Evolutionary conservation across 2,113 vertebrate species (phyloP).

Genomic region (Lutjanus erythropterus): DNA sequence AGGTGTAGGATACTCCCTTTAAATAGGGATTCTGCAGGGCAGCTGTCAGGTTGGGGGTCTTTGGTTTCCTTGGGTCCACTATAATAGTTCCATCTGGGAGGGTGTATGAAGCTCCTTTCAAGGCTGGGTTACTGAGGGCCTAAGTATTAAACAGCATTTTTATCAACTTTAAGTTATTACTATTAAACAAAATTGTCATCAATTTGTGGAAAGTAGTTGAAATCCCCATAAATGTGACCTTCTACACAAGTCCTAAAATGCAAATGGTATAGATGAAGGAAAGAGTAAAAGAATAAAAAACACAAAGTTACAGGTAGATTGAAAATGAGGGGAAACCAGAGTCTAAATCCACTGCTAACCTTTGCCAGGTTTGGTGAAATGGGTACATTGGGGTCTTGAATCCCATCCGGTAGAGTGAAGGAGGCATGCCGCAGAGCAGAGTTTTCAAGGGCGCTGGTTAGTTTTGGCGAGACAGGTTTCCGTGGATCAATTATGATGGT

Average conservation of each 20-base stretch:
- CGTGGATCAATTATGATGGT: constrained; percentile 81
- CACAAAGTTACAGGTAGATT: not conserved
- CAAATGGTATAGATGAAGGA: not conserved
- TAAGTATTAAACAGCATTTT: constrained; percentile 50
- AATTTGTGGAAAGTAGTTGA: constrained; percentile 4
- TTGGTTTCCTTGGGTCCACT: constrained; percentile 77
- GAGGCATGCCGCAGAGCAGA: constrained; percentile 69
- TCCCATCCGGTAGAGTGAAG: constrained; percentile 76
- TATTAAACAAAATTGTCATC: not conserved
- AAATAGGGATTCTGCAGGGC: constrained; percentile 83
- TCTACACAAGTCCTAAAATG: not conserved
- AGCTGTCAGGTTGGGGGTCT: constrained; percentile 73
- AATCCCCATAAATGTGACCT: not conserved
- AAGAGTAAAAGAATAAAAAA: not conserved
- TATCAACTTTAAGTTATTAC: too few species aligned
- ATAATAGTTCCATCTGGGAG: constrained; percentile 82
- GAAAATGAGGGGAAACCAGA: not conserved
- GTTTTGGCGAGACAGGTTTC: constrained; percentile 78
- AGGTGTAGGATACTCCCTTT: constrained; percentile 78
- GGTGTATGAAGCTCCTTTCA: constrained; percentile 74
- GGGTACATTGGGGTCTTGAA: constrained; percentile 73
- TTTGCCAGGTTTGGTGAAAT: constrained; percentile 72
- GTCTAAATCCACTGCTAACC: constrained; percentile 48
- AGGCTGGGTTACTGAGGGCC: constrained; percentile 76
- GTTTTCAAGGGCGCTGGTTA: constrained; percentile 77